Evolutionary conservation across 2,113 vertebrate species (phyloP).

Genomic region (Clarias gariepinus): DNA sequence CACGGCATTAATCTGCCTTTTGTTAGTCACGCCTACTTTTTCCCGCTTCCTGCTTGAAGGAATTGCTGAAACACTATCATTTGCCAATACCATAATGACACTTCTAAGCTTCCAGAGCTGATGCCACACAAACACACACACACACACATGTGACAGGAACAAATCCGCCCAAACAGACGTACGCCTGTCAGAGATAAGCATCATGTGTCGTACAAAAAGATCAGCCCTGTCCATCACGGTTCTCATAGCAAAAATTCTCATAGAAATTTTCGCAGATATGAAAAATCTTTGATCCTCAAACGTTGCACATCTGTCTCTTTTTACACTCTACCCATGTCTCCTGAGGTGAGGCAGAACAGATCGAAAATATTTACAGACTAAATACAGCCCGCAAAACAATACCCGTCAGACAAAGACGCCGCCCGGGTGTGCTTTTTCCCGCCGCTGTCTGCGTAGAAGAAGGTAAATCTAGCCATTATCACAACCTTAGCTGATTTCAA

Average conservation of each 20-base stretch:
- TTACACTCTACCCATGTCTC: slow-evolving; percentile 5
- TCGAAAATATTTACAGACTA: slow-evolving; percentile 24
- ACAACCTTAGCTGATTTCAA: slow-evolving; percentile 1
- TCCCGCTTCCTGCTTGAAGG: background rate
- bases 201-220: slow-evolving; percentile 19
- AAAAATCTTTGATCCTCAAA: slow-evolving; percentile 30
- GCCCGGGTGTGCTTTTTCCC: background rate
- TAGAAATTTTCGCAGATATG: background rate
- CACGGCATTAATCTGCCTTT: background rate
- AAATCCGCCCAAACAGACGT: background rate
- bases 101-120: background rate
- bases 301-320: slow-evolving; percentile 11
- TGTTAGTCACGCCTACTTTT: background rate
- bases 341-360: background rate
- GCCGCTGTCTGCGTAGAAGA: background rate
- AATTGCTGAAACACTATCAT: background rate
- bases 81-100: background rate
- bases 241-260: background rate
- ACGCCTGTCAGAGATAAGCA: slow-evolving; percentile 30
- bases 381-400: background rate
- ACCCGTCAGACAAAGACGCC: background rate
- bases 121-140: slow-evolving; percentile 38
- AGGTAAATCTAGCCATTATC: slow-evolving; percentile 17
- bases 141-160: slow-evolving; percentile 21
- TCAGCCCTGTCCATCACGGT: slow-evolving; percentile 23